These are phyloP conservation scores for Metacarcinus magister DNA, from an alignment of 2,888 invertebrate species.

Conservation along the genomic window DNA sequence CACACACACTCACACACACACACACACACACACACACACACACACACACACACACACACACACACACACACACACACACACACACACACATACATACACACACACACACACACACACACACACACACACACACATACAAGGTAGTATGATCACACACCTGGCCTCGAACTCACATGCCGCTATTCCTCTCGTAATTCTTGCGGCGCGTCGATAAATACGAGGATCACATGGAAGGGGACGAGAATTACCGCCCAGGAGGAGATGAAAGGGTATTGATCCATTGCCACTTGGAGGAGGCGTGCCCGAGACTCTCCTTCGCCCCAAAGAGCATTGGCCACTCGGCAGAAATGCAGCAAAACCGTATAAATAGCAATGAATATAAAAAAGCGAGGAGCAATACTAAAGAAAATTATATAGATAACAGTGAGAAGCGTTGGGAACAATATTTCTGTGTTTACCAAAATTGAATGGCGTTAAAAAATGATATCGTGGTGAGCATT, in stretches of 20 bases:
- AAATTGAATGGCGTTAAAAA: background rate
- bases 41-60: no score
- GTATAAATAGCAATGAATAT: conserved; percentile 26
- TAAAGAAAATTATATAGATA: background rate
- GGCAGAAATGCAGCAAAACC: background rate
- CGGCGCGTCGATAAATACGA: conserved; percentile 26
- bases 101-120: no score
- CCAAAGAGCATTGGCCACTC: background rate
- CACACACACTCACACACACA: no score
- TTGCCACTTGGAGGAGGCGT: background rate
- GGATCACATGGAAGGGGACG: background rate
- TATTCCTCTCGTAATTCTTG: background rate
- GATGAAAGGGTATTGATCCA: conserved; percentile 3
- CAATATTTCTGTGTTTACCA: background rate
- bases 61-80: no score
- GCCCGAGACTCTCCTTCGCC: background rate
- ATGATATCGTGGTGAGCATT: no score
- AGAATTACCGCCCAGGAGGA: conserved; percentile 26
- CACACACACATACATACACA: no score
- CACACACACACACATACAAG: no score
- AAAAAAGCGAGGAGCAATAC: background rate
- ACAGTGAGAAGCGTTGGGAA: no score
- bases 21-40: no score
- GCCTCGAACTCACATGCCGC: no score
- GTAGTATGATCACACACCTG: no score